A percentile compares a stretch with the other conserved stretches of the same genome.
phyloP scores from a whole-genome alignment of 2,797 vertebrate species.

The Cyprinodon diabolis region DNA sequence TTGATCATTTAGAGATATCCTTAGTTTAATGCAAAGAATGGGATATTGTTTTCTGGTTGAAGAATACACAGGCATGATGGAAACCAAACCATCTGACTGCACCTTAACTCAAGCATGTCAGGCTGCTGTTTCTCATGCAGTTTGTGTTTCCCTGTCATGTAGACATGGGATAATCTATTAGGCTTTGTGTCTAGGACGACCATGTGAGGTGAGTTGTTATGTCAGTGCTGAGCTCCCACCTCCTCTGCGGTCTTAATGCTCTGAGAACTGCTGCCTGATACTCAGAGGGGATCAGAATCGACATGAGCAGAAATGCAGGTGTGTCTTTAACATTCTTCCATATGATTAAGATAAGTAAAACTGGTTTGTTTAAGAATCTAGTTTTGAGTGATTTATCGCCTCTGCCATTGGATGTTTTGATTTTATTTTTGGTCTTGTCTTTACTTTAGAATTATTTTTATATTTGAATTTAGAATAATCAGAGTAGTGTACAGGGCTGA shows the following conservation, averaged over 20 bases:
- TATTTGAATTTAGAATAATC: too few species aligned
- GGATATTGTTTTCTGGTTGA: neutral
- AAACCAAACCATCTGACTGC: constrained; percentile 9
- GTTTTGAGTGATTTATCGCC: neutral
- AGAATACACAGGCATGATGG: neutral
- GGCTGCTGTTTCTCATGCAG: constrained; percentile 33
- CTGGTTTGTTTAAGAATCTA: constrained; percentile 13
- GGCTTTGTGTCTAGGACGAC: constrained; percentile 59
- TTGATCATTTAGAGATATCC: constrained; percentile 10
- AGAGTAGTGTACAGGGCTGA: too few species aligned
- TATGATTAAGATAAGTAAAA: constrained; percentile 15
- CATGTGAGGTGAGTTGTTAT: constrained; percentile 59
- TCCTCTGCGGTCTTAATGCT: constrained; percentile 70
- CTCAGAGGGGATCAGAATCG: constrained; percentile 77
- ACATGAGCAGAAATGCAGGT: constrained; percentile 73
- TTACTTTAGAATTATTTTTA: too few species aligned
- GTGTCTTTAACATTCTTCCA: constrained; percentile 36
- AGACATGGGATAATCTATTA: constrained; percentile 55
- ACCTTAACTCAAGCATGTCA: constrained; percentile 6
- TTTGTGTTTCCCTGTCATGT: constrained; percentile 59
- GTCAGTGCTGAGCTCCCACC: constrained; percentile 44
- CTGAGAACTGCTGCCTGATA: constrained; percentile 69
- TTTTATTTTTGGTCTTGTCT: neutral
- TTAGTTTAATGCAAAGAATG: constrained; percentile 3
- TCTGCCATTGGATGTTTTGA: neutral